Evolutionary conservation across 2,888 invertebrate genomes (phyloP), one percentile per base, ranked within the genome.

Genomic region (Coenonympha glycerion): DNA sequence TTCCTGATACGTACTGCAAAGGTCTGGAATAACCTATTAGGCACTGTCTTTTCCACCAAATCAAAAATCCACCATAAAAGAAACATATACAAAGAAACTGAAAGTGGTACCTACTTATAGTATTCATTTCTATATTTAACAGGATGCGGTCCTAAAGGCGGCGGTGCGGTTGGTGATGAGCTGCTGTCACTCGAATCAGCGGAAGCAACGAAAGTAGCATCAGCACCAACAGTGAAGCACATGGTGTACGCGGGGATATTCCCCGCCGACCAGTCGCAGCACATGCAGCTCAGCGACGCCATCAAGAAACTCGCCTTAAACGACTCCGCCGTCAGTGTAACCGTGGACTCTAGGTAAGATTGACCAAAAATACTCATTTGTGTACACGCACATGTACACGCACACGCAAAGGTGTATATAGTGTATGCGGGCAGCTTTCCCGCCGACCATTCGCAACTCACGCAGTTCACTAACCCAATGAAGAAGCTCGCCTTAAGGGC

Each of bases 221-320:
- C 66, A 26, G 65, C 68, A 0, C 70, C 79, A 5, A 69, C 76
- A 6, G 79, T 87, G 0, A 78, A 76, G 21, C 88, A 88, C 55
- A 88, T 88, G 88, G 88, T 88, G 2, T 88, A 87, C 49, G 82
- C 88, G 6, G 88, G 88, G 1, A 89, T 97, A 50, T 99, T 94
- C 80, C 98, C 99, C 0, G 88, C 93, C 41, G 96, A 98, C 76
- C 96, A 97, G 69, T 93, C 95, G 0, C 93, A 97, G 68, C 93
- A 93, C 69, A 71, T 90, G 0, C 87, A 88, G 47, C 84, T 98
- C 11, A 89, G 92, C 63, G 90, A 88, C 66, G 95, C 99, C 8
- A 92, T 99, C 47, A 96, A 96, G 56, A 96, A 96, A 78, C 87
- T 99, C 37, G 90, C 92, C n/a, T 87, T 99, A 31, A 99, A 98